Conservation (phyloP, 2,888 invertebrate species). For the Pristionchus entomophagus region DNA sequence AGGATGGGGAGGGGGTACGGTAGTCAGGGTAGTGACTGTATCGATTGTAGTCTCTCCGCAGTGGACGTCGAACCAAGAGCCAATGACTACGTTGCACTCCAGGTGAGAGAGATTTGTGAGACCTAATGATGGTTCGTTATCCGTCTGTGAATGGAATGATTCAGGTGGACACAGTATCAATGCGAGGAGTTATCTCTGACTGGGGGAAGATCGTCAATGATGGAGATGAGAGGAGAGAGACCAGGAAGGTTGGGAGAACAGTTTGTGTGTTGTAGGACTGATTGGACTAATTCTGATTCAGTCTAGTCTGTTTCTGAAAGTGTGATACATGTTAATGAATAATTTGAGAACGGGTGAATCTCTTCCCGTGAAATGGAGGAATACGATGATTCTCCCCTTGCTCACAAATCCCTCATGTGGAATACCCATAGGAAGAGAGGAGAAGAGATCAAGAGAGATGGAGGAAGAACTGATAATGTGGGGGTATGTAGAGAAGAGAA, state of each 20-base stretch:
- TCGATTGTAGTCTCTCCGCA: constrained; percentile 23
- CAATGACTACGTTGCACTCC: constrained; percentile 21
- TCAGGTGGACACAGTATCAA: constrained; percentile 1
- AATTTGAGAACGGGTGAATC: constrained; percentile 56
- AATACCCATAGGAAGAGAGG: constrained; percentile 17
- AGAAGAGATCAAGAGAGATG: constrained; percentile 20
- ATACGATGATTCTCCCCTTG: constrained; percentile 57
- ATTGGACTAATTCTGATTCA: no score
- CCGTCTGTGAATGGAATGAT: background rate
- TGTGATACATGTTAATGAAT: no score
- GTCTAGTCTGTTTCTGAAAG: no score
- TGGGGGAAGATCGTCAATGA: constrained; percentile 33
- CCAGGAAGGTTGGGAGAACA: constrained; percentile 11
- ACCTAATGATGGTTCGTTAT: background rate
- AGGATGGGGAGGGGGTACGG: background rate
- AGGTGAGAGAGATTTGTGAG: background rate
- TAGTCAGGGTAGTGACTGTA: background rate
- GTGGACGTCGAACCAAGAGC: constrained; percentile 27
- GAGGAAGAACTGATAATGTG: background rate
- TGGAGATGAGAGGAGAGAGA: constrained; percentile 31
- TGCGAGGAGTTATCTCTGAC: constrained; percentile 10
- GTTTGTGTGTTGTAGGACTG: no score
- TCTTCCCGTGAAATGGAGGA: constrained; percentile 58
- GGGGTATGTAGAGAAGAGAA: constrained; percentile 2
- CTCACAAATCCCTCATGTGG: constrained; percentile 55